These are phyloP conservation scores for Rutpela maculata DNA, from an alignment of 2,888 invertebrate genomes.

Conservation along the genomic window DNA sequence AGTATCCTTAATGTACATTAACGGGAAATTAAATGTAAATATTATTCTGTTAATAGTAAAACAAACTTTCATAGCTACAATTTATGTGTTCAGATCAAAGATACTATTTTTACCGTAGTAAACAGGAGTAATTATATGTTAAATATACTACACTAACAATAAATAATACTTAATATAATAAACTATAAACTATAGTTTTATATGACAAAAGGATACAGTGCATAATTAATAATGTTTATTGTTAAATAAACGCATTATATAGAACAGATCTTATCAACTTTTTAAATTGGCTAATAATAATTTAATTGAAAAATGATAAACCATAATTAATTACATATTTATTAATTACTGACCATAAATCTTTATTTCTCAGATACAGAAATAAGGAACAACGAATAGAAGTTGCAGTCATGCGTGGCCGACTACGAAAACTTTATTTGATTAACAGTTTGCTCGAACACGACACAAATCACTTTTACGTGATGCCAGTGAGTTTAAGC, in stretches of 20 bases:
- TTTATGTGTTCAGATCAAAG: conserved; percentile 7
- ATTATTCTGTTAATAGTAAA: conserved; percentile 1
- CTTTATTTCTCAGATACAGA: background rate
- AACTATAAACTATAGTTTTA: background rate
- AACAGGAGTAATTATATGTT: conserved; percentile 1
- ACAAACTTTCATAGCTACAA: conserved; percentile 7
- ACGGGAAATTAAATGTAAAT: conserved; percentile 8
- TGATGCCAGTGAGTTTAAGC: too few relatives aligned
- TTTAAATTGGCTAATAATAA: background rate
- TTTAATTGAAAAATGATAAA: background rate
- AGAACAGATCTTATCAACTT: background rate
- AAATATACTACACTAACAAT: conserved; percentile 7
- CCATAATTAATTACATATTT: background rate
- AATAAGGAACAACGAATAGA: too few relatives aligned
- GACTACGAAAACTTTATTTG: too few relatives aligned
- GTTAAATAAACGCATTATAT: conserved; percentile 3
- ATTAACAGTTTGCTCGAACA: too few relatives aligned
- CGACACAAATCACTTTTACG: too few relatives aligned
- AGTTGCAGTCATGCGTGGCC: too few relatives aligned
- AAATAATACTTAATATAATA: conserved; percentile 7
- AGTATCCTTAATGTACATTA: conserved; percentile 7
- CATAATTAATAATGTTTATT: conserved; percentile 4
- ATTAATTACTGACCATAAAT: background rate
- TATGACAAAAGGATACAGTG: background rate
- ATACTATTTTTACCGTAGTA: conserved; percentile 2